Evolutionary conservation across 2,113 vertebrate genomes (phyloP).

Genomic region (Condylura cristata): DNA sequence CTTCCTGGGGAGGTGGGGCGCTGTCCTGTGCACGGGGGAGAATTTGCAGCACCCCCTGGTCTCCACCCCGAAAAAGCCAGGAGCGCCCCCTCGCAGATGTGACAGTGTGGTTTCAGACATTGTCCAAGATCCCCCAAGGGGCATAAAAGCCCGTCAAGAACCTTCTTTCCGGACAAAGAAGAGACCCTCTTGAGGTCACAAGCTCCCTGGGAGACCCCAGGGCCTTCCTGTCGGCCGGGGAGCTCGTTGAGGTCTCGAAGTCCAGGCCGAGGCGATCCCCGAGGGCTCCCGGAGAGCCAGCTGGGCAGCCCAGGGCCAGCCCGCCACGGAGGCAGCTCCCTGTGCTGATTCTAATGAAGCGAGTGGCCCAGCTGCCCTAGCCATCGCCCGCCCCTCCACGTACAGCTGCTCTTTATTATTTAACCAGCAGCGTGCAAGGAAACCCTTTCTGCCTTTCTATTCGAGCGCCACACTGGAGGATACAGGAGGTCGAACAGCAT

Average conservation of each 20-base stretch:
- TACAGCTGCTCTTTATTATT: background rate
- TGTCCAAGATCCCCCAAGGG: background rate
- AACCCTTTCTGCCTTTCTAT: background rate
- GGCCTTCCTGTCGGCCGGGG: background rate
- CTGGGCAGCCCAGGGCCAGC: background rate
- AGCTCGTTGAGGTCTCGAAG: background rate
- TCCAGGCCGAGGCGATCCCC: constrained; percentile 16
- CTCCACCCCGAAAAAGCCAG: background rate
- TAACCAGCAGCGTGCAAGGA: background rate
- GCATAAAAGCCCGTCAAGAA: background rate
- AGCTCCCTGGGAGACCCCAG: background rate
- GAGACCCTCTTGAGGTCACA: background rate
- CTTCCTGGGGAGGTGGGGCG: accelerated
- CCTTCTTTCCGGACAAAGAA: background rate
- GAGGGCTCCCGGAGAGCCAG: background rate
- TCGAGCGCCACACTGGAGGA: background rate
- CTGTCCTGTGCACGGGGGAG: no score
- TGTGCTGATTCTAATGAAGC: constrained; percentile 47
- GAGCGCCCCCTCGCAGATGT: background rate
- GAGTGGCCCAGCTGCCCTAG: background rate
- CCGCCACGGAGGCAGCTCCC: background rate
- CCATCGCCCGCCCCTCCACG: background rate
- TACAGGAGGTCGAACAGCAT: background rate
- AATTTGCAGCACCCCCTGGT: background rate
- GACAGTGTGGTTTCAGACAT: background rate